Evolutionary conservation across 2,888 invertebrate species (phyloP).

Genomic region (Spodoptera exigua): DNA sequence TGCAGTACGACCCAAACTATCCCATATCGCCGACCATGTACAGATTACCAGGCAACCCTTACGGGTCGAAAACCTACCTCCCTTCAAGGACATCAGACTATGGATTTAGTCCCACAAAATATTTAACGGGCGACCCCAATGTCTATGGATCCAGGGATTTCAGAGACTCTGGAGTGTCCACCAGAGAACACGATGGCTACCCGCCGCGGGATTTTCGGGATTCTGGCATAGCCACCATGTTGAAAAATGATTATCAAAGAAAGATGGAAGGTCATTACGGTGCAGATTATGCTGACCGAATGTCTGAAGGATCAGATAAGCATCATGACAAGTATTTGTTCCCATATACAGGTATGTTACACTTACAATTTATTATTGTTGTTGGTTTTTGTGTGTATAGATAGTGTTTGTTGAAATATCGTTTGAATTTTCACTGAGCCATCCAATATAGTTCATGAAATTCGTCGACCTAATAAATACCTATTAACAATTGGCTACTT

Average conservation of each 20-base stretch:
- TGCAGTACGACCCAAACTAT: constrained; percentile 85
- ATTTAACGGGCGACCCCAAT: constrained; percentile 76
- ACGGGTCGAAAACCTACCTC: constrained; percentile 85
- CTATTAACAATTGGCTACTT: too few relatives aligned
- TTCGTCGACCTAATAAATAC: too few relatives aligned
- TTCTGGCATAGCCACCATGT: constrained; percentile 85
- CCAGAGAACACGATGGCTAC: constrained; percentile 82
- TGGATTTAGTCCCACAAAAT: constrained; percentile 86
- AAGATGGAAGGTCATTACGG: constrained; percentile 84
- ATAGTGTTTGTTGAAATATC: too few relatives aligned
- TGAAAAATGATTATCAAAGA: constrained; percentile 88
- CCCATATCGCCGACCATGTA: constrained; percentile 87
- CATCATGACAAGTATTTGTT: constrained; percentile 95
- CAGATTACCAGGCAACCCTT: constrained; percentile 83
- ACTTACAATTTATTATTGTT: neutral
- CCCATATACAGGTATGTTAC: constrained; percentile 92
- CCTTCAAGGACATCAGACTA: constrained; percentile 84
- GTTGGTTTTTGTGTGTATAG: constrained; percentile 24
- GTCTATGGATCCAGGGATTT: constrained; percentile 83
- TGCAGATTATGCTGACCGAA: constrained; percentile 90
- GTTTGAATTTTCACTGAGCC: too few relatives aligned
- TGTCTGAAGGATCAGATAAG: constrained; percentile 92
- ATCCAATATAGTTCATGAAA: too few relatives aligned
- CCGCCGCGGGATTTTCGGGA: constrained; percentile 84
- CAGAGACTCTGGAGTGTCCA: constrained; percentile 76